Percentiles rank a stretch among this genome's conserved stretches.
phyloP scores from a whole-genome alignment of 2,888 invertebrate genomes.

The Apocheima hispidaria region DNA sequence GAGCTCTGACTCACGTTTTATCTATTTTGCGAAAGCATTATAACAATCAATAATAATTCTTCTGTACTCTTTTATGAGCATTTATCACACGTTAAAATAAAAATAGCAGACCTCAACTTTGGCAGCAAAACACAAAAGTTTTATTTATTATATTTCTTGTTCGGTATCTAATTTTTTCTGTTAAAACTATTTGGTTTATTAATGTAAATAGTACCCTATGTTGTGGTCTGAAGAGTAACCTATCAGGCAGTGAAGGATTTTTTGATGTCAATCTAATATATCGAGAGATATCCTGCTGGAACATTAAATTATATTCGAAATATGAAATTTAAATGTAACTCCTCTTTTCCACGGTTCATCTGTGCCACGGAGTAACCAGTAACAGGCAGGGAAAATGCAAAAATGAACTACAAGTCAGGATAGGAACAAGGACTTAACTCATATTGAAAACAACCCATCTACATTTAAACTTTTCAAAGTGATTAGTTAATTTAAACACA shows the following conservation, averaged over 20 bases:
- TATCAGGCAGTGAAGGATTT: constrained; percentile 11
- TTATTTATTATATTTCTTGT: neutral
- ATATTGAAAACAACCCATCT: too few relatives aligned
- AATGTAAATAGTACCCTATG: neutral
- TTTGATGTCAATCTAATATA: neutral
- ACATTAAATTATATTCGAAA: too few relatives aligned
- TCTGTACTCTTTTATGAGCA: neutral
- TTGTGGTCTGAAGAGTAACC: neutral
- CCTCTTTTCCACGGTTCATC: too few relatives aligned
- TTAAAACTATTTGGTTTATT: neutral
- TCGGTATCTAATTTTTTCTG: constrained; percentile 5
- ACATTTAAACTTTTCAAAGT: too few relatives aligned
- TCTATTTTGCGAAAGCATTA: constrained; percentile 51
- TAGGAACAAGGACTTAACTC: too few relatives aligned
- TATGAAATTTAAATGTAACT: too few relatives aligned
- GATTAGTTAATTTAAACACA: too few relatives aligned
- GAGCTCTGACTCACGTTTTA: constrained; percentile 55
- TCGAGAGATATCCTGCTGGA: neutral
- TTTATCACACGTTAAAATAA: neutral
- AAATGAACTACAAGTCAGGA: too few relatives aligned
- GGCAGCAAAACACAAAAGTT: neutral
- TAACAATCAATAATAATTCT: constrained; percentile 1
- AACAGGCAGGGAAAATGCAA: too few relatives aligned
- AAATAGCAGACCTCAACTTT: neutral
- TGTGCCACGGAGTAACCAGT: too few relatives aligned